Conservation (phyloP, 2,888 invertebrate species). For the Mythimna ferrago region DNA sequence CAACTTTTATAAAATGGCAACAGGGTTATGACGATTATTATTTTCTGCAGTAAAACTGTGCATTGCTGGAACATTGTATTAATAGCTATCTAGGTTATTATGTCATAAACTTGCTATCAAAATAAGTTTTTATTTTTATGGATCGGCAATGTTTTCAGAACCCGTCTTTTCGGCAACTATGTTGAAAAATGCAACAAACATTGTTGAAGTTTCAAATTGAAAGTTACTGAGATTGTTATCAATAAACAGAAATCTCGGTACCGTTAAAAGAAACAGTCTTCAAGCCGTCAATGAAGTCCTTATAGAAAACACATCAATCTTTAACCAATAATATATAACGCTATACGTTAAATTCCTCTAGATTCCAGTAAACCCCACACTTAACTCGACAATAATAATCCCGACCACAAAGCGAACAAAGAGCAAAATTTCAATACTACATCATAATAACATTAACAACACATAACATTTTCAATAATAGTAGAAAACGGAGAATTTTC, state of each 20-base stretch:
- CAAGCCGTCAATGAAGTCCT: not conserved
- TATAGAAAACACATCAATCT: not conserved
- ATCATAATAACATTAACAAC: conserved; percentile 50
- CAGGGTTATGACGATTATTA: conserved; percentile 33
- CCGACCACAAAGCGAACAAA: conserved; percentile 43
- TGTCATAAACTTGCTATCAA: conserved; percentile 12
- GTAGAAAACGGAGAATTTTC: conserved; percentile 55
- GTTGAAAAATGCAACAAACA: not conserved
- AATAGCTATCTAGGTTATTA: conserved; percentile 32
- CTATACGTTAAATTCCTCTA: not conserved
- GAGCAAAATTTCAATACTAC: conserved; percentile 53
- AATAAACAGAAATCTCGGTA: not conserved
- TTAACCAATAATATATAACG: not conserved
- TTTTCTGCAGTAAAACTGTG: conserved; percentile 38
- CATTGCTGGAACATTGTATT: conserved; percentile 35
- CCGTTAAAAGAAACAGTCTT: not conserved
- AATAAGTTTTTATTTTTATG: not conserved
- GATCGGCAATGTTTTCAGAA: not conserved
- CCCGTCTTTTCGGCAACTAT: not conserved
- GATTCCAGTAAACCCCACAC: not conserved
- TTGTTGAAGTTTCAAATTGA: not conserved
- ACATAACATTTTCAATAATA: conserved; percentile 58
- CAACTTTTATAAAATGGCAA: conserved; percentile 53
- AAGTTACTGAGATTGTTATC: not conserved
- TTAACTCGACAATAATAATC: conserved; percentile 23